These are phyloP conservation scores for Drosophila nikananu DNA, from an alignment of 1,140 invertebrate genomes.

Conservation along the genomic window DNA sequence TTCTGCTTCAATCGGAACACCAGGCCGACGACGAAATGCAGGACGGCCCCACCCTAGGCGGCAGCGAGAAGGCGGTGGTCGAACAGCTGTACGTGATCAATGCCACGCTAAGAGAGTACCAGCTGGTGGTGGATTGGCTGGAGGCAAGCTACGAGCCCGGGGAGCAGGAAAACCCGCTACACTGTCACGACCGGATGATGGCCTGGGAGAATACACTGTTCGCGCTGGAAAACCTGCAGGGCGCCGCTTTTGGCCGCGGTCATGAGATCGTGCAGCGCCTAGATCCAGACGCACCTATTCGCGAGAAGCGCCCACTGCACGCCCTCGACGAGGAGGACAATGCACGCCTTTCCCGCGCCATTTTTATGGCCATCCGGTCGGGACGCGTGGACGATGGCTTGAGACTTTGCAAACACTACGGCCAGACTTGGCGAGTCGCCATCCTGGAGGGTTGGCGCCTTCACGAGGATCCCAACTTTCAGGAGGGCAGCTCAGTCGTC, in stretches of 20 bases:
- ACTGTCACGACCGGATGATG: conserved; percentile 91
- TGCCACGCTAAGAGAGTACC: conserved; percentile 90
- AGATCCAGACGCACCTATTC: conserved; percentile 96
- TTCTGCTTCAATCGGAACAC: conserved; percentile 86
- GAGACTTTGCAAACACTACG: conserved; percentile 92
- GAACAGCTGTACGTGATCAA: conserved; percentile 86
- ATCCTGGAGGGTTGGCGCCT: conserved; percentile 95
- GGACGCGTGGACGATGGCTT: conserved; percentile 94
- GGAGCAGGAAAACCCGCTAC: conserved; percentile 88
- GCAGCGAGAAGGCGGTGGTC: conserved; percentile 88
- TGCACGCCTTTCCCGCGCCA: conserved; percentile 88
- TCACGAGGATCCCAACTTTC: conserved; percentile 92
- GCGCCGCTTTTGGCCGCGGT: conserved; percentile 86
- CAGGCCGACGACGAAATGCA: conserved; percentile 86
- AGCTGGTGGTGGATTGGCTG: conserved; percentile 96
- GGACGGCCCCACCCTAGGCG: conserved; percentile 84
- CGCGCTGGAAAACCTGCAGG: conserved; percentile 87
- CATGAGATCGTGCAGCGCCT: conserved; percentile 90
- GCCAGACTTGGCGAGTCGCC: conserved; percentile 95
- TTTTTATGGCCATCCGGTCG: conserved; percentile 93
- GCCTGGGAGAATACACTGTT: conserved; percentile 97
- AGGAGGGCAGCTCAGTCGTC: conserved; percentile 70
- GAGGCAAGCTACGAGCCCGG: conserved; percentile 92
- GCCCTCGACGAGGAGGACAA: conserved; percentile 96
- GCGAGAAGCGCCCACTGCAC: conserved; percentile 93